phyloP scores from a whole-genome alignment of 92 coral and sea anemone genomes.

The Nematostella vectensis region DNA sequence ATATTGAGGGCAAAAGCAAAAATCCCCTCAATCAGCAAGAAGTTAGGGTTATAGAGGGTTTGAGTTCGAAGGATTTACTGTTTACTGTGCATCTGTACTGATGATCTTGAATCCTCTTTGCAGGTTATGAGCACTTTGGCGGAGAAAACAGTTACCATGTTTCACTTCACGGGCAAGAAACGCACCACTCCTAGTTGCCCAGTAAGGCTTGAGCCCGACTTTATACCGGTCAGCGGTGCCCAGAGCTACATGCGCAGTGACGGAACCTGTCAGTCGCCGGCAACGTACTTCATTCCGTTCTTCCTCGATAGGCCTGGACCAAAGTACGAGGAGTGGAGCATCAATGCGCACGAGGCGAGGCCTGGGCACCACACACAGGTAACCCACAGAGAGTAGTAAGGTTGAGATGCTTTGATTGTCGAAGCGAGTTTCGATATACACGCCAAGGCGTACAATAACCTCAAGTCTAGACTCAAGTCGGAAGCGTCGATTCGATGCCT shows the following conservation, averaged over 20 bases:
- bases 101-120: too few relatives aligned
- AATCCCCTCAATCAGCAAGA: too few relatives aligned
- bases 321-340: slow-evolving; percentile 39
- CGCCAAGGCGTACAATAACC: too few relatives aligned
- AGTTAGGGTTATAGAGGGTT: too few relatives aligned
- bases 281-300: slow-evolving; percentile 35
- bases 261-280: slow-evolving; percentile 5
- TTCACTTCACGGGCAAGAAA: slow-evolving; percentile 49
- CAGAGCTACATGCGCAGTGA: slow-evolving; percentile 43
- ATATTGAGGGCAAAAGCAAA: too few relatives aligned
- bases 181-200: slow-evolving; percentile 64
- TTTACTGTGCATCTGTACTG: too few relatives aligned
- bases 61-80: too few relatives aligned
- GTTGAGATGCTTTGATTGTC: too few relatives aligned
- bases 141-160: slow-evolving; percentile 37
- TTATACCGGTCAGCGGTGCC: slow-evolving; percentile 52
- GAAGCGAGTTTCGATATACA: too few relatives aligned
- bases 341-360: slow-evolving; percentile 52
- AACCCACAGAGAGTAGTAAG: neutral
- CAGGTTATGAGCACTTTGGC: slow-evolving; percentile 49
- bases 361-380: slow-evolving; percentile 74
- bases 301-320: slow-evolving; percentile 43
- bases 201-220: slow-evolving; percentile 38
- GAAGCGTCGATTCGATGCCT: too few relatives aligned
- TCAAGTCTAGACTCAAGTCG: too few relatives aligned